A percentile compares a stretch with the other conserved stretches of the same genome.
These are phyloP conservation scores for Microtus montanus DNA, from an alignment of 2,113 vertebrate species.

Conservation along the genomic window DNA sequence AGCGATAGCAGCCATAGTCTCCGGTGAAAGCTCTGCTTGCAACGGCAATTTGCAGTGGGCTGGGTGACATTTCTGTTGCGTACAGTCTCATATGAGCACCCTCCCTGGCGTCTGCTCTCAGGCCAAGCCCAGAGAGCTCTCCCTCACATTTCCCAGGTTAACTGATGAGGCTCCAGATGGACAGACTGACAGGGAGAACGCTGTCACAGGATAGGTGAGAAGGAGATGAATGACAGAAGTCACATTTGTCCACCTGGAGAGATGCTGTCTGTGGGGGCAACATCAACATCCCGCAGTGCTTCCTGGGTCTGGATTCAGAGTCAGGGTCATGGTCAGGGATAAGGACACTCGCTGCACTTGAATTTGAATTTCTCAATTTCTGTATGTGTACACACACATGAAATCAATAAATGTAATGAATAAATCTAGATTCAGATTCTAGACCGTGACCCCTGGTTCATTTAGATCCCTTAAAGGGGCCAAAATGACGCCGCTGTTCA, in stretches of 20 bases:
- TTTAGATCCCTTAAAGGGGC: background rate
- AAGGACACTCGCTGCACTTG: background rate
- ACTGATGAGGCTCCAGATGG: background rate
- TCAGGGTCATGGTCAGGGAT: background rate
- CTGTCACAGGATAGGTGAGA: no score
- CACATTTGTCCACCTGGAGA: background rate
- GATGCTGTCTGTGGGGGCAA: no score
- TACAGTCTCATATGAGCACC: accelerated
- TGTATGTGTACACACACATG: no score
- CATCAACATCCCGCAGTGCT: background rate
- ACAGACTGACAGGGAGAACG: background rate
- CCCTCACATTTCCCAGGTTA: background rate
- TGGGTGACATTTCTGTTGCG: background rate
- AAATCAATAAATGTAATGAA: background rate
- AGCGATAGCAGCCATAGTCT: background rate
- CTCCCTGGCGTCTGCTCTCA: background rate
- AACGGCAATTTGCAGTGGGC: background rate
- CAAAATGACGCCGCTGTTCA: background rate
- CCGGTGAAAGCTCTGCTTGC: background rate
- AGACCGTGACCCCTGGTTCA: background rate
- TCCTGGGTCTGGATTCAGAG: background rate
- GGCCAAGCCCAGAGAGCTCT: background rate
- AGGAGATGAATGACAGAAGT: background rate
- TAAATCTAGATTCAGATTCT: background rate
- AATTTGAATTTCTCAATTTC: background rate